Percentiles rank a stretch among this genome's conserved stretches.
phyloP scores from a whole-genome alignment of 2,113 vertebrate species.

The Nothoprocta pentlandii region DNA sequence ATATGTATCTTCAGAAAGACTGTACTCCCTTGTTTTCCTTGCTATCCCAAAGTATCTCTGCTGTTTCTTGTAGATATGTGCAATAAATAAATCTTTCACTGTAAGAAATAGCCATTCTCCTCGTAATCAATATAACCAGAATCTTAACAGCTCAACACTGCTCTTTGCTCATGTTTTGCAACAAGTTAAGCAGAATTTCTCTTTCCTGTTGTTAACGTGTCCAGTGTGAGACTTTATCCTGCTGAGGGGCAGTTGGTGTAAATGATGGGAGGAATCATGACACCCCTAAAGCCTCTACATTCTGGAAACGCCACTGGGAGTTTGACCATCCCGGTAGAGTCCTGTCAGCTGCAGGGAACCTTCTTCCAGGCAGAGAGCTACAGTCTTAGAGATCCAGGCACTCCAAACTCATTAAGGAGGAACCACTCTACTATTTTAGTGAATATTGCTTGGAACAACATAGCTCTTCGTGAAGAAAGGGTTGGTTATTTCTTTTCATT shows the following conservation, averaged over 20 bases:
- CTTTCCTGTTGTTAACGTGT: not conserved
- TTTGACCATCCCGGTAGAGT: rapidly evolving
- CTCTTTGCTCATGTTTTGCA: not conserved
- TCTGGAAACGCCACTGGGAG: not conserved
- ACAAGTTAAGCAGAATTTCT: not conserved
- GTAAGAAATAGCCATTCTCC: not conserved
- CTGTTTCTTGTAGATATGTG: rapidly evolving
- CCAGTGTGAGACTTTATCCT: rapidly evolving
- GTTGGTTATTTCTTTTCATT: not conserved
- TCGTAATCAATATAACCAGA: rapidly evolving
- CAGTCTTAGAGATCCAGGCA: not conserved
- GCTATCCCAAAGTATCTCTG: rapidly evolving
- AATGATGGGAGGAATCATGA: rapidly evolving
- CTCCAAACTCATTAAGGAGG: not conserved
- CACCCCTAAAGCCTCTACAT: not conserved
- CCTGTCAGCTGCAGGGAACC: not conserved
- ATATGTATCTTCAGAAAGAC: not conserved
- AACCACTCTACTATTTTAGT: not conserved
- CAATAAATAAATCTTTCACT: not conserved
- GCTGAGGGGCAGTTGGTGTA: not conserved
- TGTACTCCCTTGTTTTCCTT: rapidly evolving
- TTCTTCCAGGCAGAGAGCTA: not conserved
- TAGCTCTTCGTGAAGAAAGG: not conserved
- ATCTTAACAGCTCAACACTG: rapidly evolving
- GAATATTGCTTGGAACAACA: not conserved